phyloP scores from a whole-genome alignment of 1,140 invertebrate genomes.

The Paralvinella palmiformis region DNA sequence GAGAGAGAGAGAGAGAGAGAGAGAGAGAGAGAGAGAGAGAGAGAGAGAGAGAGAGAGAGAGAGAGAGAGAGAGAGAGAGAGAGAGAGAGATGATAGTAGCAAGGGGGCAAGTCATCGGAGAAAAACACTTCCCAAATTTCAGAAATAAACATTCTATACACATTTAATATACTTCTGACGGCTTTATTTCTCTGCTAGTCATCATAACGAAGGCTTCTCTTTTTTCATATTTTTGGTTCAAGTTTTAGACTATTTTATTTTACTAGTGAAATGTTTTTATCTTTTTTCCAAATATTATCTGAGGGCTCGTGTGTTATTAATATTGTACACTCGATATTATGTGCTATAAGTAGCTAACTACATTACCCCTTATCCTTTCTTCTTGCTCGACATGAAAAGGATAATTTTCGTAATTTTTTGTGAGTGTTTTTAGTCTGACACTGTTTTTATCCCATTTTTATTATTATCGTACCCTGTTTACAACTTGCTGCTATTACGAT shows the following conservation, averaged over 20 bases:
- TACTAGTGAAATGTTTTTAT: too few relatives aligned
- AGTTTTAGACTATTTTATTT: not conserved
- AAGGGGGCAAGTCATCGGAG: not conserved
- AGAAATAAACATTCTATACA: not conserved
- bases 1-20: constrained; percentile 1
- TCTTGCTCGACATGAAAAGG: not conserved
- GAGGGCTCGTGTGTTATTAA: too few relatives aligned
- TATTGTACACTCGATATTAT: too few relatives aligned
- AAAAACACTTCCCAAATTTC: too few relatives aligned
- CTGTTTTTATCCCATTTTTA: not conserved
- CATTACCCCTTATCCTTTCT: too few relatives aligned
- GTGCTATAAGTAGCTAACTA: too few relatives aligned
- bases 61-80: constrained; percentile 14
- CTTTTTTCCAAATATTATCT: too few relatives aligned
- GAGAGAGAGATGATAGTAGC: not conserved
- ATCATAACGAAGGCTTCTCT: not conserved
- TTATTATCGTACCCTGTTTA: not conserved
- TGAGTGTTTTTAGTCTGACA: not conserved
- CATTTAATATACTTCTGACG: not conserved
- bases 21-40: constrained; percentile 6
- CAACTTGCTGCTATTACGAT: not conserved
- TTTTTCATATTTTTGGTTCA: not conserved
- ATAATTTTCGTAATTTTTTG: not conserved
- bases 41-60: constrained; percentile 12
- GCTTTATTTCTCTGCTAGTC: not conserved